Base-by-base conservation (phyloP, 2,797 vertebrate genomes). In the Myotis planiceps region DNA sequence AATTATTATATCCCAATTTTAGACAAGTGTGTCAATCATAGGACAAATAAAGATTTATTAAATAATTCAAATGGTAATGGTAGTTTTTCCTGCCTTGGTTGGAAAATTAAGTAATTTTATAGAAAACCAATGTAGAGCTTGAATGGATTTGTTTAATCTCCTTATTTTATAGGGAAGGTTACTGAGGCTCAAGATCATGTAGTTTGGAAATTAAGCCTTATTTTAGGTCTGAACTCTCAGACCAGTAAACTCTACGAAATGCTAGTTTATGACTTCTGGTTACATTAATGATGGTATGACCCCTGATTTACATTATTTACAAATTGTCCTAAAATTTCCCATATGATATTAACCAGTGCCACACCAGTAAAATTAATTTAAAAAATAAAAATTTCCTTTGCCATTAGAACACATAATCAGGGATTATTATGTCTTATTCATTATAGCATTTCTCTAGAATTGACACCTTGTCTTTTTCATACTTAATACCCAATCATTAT, bases 1-100 rank as follows among this genome's bases (percentile, higher is more conserved):
- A 98, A 98, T 98, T 98, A 97, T 39, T 96, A 49, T 95, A 75
- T 96, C 93, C 95, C 97, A 96, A 98, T 97, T 98, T 97, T 94
- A 95, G 83, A 49, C 63, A 97, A 94, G 92, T 75, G 97, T 97
- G 79, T 95, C 72, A 95, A 19, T 97, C 71, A 93, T 84, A 95
- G 81, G 79, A 85, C 96, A 96, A 88, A 96, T 88, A 53, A 95
- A 87, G 4, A 87, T 80, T 94, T 95, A 94, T 92, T 96, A 95
- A 96, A 81, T 91, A 96, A 94, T 94, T 93, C 84, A 97, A 89
- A 97, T 78, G 76, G 94, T 97, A 97, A 89, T 93, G 86, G 27
- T 91, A 72, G 27, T 95, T 96, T 96, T 97, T 97, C 75, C n/a
- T 96, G 80, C 16, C 25, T 86, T 81, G 16, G 39, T 88, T 93